Evolutionary conservation across 2,113 vertebrate genomes (phyloP).

Genomic region (Cyphomyrus plagiostoma): DNA sequence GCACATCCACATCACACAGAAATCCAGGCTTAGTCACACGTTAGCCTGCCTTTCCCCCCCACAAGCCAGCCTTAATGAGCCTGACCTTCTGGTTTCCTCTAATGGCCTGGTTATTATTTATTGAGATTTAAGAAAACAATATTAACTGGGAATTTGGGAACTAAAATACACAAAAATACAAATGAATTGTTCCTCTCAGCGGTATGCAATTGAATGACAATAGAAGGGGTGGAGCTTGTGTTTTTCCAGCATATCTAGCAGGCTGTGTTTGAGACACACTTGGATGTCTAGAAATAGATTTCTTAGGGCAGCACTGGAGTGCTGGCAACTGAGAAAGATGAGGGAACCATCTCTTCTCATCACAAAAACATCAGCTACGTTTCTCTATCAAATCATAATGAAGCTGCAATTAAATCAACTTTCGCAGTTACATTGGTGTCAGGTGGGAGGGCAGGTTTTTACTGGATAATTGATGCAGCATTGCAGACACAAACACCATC

Average conservation of each 20-base stretch:
- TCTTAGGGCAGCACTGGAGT: background rate
- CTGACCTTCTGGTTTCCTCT: background rate
- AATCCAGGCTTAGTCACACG: background rate
- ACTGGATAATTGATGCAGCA: conserved; percentile 29
- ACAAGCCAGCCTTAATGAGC: background rate
- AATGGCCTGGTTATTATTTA: background rate
- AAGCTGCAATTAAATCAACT: conserved; percentile 34
- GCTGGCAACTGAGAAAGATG: background rate
- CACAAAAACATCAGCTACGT: background rate
- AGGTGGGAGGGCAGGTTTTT: conserved; percentile 29
- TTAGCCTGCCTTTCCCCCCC: background rate
- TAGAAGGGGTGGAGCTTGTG: background rate
- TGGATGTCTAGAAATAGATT: background rate
- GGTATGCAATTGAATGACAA: background rate
- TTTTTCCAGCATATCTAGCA: background rate
- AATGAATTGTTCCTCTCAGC: background rate
- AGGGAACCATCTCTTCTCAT: background rate
- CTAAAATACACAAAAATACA: background rate
- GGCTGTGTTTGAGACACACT: background rate
- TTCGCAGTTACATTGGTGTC: conserved; percentile 26
- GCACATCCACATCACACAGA: background rate
- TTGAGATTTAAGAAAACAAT: background rate
- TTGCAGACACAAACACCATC: conserved; percentile 18
- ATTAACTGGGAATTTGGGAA: conserved; percentile 10
- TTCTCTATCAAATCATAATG: conserved; percentile 36